These are phyloP conservation scores for Oryctolagus cuniculus DNA, from an alignment of 2,113 vertebrate species.

Conservation along the genomic window mOryCun1.1 NC_091442.1:14933501-14934000, in stretches of 20 bases:
- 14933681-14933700: background rate
- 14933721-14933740: background rate
- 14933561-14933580: background rate
- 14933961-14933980: conserved; percentile 29
- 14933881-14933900: background rate
- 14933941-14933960: background rate
- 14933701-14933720: background rate
- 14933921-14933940: background rate
- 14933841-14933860: background rate
- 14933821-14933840: background rate
- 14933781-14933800: background rate
- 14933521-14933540: background rate
- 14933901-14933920: background rate
- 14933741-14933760: background rate
- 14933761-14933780: background rate
- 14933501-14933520: background rate
- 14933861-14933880: background rate
- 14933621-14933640: background rate
- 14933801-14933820: background rate
- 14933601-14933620: conserved; percentile 10
- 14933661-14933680: background rate
- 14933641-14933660: background rate
- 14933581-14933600: background rate
- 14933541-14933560: background rate
- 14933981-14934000: background rate